These are phyloP conservation scores for Morpho achilles DNA, from an alignment of 2,888 invertebrate species.

Conservation along the genomic window DNA sequence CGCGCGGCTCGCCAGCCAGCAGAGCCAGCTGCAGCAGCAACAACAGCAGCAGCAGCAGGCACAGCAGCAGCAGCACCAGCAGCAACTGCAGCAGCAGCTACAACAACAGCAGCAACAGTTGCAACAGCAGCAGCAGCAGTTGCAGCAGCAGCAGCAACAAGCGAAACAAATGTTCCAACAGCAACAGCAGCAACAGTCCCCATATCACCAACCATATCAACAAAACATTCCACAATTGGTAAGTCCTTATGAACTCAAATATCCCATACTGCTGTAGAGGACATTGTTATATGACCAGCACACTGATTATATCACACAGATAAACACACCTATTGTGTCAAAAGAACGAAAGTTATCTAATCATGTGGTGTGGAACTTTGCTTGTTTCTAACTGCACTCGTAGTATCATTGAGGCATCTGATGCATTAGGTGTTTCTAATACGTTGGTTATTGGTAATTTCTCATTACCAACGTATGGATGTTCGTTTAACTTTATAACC, in stretches of 20 bases:
- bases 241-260: constrained; percentile 34
- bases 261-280: too few relatives aligned
- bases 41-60: constrained; percentile 77
- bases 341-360: too few relatives aligned
- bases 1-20: constrained; percentile 90
- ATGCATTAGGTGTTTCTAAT: too few relatives aligned
- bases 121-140: constrained; percentile 51
- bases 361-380: too few relatives aligned
- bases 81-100: constrained; percentile 74
- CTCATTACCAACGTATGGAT: too few relatives aligned
- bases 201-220: constrained; percentile 62
- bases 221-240: constrained; percentile 78
- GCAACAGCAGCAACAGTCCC: constrained; percentile 63
- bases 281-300: too few relatives aligned
- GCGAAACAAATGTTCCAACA: constrained; percentile 61
- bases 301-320: too few relatives aligned
- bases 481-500: too few relatives aligned
- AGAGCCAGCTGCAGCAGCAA: constrained; percentile 64
- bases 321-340: too few relatives aligned
- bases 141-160: constrained; percentile 65
- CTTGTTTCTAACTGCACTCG: too few relatives aligned
- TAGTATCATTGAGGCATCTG: too few relatives aligned
- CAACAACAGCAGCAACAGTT: constrained; percentile 63
- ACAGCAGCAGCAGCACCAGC: constrained; percentile 58
- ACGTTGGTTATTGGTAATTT: too few relatives aligned